Base-by-base conservation (phyloP, 2,888 invertebrate genomes). In the Rotaria macrura region DNA sequence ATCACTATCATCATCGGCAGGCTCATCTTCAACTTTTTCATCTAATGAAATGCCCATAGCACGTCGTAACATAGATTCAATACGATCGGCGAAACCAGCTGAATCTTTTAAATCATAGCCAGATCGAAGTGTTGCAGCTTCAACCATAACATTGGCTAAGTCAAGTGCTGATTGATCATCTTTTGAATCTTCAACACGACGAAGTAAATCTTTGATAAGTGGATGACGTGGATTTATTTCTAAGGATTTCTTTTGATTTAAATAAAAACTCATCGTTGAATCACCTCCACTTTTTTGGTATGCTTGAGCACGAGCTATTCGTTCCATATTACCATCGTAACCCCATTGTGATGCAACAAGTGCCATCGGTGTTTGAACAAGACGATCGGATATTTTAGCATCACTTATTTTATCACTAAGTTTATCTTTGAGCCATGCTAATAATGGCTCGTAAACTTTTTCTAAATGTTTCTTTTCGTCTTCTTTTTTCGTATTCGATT, bases 251-350 rank as follows among this genome's bases (percentile, higher is more conserved):
- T 96, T 97, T 88, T 91, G 79, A 25, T 72, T 74, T 83, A 85
- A 83, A 65, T 87, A 87, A 74, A 86, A 87, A 25, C 84, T 74
- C 90, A 49, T 55, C n/a, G 72, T 72, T 12, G 84, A 95, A 55
- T 95, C 94, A 92, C 97, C 96, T 90, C 97, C 95, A 9, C 94
- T 91, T 91, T 98, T 98, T 91, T 97, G 96, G 91, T 98, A 97
- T 29, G 98, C 97, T 92, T 99, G 98, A 14, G 92, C 90, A 87
- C 90, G 91, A 87, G 97, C 96, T 88, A 98, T 93, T 84, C 98
- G 93, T 92, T 98, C 98, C 98, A 99, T 98, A 92, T 98, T 98
- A 89, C 97, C 98, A 89, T 97, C 97, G 97, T 97, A 98, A 88
- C 97, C 97, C 92, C 96, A 98, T 92, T 95, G 94, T 87, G 95